A percentile compares a stretch with the other conserved stretches of the same genome.
Conservation (phyloP, 2,888 invertebrate genomes). For the Mylabris sibirica region DNA sequence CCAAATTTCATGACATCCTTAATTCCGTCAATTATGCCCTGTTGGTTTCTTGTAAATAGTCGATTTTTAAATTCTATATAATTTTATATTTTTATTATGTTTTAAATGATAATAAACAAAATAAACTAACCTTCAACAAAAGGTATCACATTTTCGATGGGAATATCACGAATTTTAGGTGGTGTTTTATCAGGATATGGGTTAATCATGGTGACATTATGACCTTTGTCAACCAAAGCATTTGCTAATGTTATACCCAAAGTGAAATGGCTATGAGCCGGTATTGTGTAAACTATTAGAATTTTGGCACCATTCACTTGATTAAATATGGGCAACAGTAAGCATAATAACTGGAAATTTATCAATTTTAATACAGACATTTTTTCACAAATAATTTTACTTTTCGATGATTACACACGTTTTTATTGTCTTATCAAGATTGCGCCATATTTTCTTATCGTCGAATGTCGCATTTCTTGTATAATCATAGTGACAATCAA, state of each 20-base stretch:
- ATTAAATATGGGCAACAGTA: not conserved
- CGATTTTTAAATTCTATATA: constrained; percentile 14
- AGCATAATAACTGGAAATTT: not conserved
- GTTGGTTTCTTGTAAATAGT: constrained; percentile 6
- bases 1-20: not conserved
- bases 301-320: constrained; percentile 27
- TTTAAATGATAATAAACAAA: not conserved
- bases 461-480: too few species aligned
- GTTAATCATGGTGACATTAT: constrained; percentile 58
- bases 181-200: constrained; percentile 54
- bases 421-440: too few species aligned
- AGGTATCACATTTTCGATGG: constrained; percentile 31
- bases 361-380: not conserved
- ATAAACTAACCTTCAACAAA: constrained; percentile 31
- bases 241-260: constrained; percentile 48
- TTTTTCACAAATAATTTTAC: not conserved
- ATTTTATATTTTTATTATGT: not conserved
- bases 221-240: constrained; percentile 57
- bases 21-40: not conserved
- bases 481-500: too few species aligned
- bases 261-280: constrained; percentile 31
- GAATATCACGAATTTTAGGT: constrained; percentile 37
- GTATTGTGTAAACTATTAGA: constrained; percentile 29
- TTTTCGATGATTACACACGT: too few species aligned
- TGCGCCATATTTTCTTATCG: too few species aligned